Percentiles rank a stretch among this genome's conserved stretches.
Conservation (phyloP, 1,140 invertebrate species). For the Patella vulgata region DNA sequence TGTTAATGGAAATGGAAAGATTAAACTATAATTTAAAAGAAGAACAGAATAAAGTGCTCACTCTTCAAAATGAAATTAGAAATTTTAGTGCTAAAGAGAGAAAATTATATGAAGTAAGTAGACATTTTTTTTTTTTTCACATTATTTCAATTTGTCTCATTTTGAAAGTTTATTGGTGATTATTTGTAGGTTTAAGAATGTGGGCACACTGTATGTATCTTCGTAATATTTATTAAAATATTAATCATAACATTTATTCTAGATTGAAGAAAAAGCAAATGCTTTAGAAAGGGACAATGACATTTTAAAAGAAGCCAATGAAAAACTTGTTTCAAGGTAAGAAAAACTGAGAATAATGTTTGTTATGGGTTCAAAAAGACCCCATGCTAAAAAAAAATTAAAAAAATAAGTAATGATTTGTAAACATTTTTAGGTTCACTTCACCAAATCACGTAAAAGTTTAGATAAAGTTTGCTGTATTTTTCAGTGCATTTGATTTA, state of each 20-base stretch:
- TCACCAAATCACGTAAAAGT: too few species aligned
- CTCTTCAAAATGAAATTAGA: conserved; percentile 62
- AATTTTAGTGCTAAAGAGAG: conserved; percentile 46
- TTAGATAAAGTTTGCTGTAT: too few species aligned
- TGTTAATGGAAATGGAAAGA: conserved; percentile 66
- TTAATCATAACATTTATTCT: too few species aligned
- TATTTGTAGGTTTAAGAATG: not conserved
- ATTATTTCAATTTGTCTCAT: not conserved
- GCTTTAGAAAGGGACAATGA: conserved; percentile 66
- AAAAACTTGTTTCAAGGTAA: conserved; percentile 67
- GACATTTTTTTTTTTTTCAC: not conserved
- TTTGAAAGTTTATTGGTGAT: not conserved
- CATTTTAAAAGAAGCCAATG: conserved; percentile 68
- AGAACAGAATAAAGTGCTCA: conserved; percentile 64
- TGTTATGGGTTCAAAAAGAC: too few species aligned
- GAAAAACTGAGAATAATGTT: too few species aligned
- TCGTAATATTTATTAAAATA: too few species aligned
- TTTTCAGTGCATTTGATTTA: conserved; percentile 65
- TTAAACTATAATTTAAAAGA: conserved; percentile 64
- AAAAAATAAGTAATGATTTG: too few species aligned
- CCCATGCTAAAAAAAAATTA: too few species aligned
- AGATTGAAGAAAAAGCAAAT: conserved; percentile 64
- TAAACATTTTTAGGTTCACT: too few species aligned
- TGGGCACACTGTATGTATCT: too few species aligned
- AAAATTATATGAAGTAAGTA: conserved; percentile 49